Evolutionary conservation across 2,888 invertebrate genomes (phyloP), one percentile per base, ranked within the genome.

Genomic region (Drosophila neoperkinsi): DNA sequence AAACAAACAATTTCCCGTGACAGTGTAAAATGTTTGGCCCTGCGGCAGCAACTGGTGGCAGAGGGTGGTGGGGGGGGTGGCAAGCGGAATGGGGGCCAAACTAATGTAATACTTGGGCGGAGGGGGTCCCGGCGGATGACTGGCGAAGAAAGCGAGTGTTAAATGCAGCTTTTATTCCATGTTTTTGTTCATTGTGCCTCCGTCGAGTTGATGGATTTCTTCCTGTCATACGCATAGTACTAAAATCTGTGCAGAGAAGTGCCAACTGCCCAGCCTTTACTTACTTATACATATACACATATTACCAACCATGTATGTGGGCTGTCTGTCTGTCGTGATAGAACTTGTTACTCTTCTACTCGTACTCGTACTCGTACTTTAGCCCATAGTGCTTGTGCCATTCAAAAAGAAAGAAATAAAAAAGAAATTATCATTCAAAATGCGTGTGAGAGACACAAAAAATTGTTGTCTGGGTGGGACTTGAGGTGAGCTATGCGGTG

Each of bases 1-100:
- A 87, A 88, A 79, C 87, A 88, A 90, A 88, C 89, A 90, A 81
- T 88, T 89, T 89, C 82, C 87, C 84, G 81, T 86, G 87, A 88
- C 90, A 88, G 84, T 77, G 90, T 87, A 79, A 90, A 87, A 89
- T 84, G 88, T 61, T 66, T 71, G 59, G 62, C 46, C 43, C 56
- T 34, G 36, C 13, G 68, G 49, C 60, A 21, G 31, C 31, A 55
- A 43, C 46, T 50, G 61, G n/a, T 38, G 57, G 16, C 18, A 9
- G n/a, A 11, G 9, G 58, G 11, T 46, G 25, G 13, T 31, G 2
- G 31, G 7, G 1, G 1, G 59, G 41, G 50, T 25, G 9, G n/a
- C 5, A 50, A 18, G 25, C 28, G 33, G 33, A 9, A 2, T 13
- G 53, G 41, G 57, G 52, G 50, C 66, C 38, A 67, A 33, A 64